Percentiles rank a stretch among this genome's conserved stretches.
Evolutionary conservation across 2,888 invertebrate species (phyloP).

Genomic region (Adelognathus sp.): DNA sequence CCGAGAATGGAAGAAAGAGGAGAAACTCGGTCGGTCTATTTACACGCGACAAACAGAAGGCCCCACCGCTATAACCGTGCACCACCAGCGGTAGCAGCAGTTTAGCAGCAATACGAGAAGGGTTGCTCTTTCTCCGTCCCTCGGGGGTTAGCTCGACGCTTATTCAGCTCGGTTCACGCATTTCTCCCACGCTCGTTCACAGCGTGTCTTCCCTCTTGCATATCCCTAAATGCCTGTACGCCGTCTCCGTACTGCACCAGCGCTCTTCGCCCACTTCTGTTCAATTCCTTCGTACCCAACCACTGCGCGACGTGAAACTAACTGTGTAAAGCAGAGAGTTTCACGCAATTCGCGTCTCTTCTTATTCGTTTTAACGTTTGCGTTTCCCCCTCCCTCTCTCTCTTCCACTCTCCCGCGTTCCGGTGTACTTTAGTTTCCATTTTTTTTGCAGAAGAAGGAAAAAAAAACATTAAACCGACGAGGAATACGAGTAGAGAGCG

Average conservation of each 20-base stretch:
- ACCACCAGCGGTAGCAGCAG: neutral
- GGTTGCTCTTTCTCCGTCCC: constrained; percentile 50
- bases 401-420: neutral
- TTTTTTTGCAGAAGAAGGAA: neutral
- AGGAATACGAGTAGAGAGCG: neutral
- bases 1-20: neutral
- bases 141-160: constrained; percentile 38
- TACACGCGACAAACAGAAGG: constrained; percentile 54
- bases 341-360: neutral
- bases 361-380: neutral
- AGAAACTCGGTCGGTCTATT: constrained; percentile 47
- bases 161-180: constrained; percentile 47
- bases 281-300: neutral
- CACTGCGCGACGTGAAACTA: neutral
- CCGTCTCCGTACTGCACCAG: neutral
- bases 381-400: neutral
- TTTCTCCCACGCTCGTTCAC: constrained; percentile 21
- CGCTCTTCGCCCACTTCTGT: constrained; percentile 6
- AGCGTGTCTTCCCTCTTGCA: neutral
- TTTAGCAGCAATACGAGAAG: constrained; percentile 21
- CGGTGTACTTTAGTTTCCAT: neutral
- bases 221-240: neutral
- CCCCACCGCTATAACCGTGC: constrained; percentile 34
- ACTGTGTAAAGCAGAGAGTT: neutral
- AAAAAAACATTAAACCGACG: neutral